Evolutionary conservation across 92 coral and sea anemone genomes (phyloP).

Genomic region (Palythoa caribaeorum): DNA sequence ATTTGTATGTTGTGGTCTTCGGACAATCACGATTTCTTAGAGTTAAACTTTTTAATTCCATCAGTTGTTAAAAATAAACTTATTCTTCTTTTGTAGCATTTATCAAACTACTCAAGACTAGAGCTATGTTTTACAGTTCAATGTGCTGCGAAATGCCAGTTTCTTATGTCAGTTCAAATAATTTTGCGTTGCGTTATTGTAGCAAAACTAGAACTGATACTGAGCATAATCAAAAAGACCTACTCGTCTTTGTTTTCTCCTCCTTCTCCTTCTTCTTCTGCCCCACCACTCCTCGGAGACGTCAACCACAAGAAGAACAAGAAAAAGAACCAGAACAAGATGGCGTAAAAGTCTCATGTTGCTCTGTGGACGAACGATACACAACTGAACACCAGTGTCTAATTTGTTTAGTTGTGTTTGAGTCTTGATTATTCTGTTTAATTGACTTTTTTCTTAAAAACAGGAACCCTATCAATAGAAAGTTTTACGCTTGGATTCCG

Average conservation of each 20-base stretch:
- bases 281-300: conserved; percentile 17
- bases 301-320: conserved; percentile 21
- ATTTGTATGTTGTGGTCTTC: too few species aligned
- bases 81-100: too few species aligned
- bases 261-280: conserved; percentile 17
- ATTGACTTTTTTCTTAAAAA: neutral
- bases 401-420: neutral
- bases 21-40: too few species aligned
- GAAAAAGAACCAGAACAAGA: neutral
- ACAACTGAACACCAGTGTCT: neutral
- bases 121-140: too few species aligned
- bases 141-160: too few species aligned
- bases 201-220: too few species aligned
- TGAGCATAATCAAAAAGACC: neutral
- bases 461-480: neutral
- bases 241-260: neutral
- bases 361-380: neutral
- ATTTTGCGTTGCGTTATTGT: too few species aligned
- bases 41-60: too few species aligned
- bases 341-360: neutral
- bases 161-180: too few species aligned
- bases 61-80: too few species aligned
- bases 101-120: too few species aligned
- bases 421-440: neutral
- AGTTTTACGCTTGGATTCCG: neutral